A percentile compares a stretch with the other conserved stretches of the same genome.
phyloP scores from a whole-genome alignment of 2,797 vertebrate genomes.

The Crenuchus spilurus region DNA sequence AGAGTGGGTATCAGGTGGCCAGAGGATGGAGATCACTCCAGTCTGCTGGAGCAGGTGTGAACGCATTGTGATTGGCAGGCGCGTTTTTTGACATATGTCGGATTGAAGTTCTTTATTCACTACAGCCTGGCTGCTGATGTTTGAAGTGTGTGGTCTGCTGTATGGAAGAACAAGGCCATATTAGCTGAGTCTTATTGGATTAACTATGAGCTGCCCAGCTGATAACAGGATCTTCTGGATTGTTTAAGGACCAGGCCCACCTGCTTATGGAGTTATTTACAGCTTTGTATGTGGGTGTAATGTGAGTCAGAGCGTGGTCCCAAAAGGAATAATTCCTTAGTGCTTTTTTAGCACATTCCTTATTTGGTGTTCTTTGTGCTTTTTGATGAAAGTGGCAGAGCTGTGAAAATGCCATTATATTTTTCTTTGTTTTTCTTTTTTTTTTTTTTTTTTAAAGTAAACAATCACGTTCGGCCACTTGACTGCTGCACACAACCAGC shows the following conservation, averaged over 20 bases:
- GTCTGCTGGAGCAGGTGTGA: constrained; percentile 73
- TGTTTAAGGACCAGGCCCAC: constrained; percentile 48
- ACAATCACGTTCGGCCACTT: neutral
- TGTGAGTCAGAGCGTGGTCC: constrained; percentile 31
- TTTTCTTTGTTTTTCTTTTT: neutral
- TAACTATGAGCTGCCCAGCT: constrained; percentile 46
- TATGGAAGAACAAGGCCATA: constrained; percentile 50
- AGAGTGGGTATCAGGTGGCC: constrained; percentile 76
- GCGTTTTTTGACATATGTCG: constrained; percentile 80
- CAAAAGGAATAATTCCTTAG: neutral
- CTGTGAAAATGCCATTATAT: neutral
- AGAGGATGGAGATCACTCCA: constrained; percentile 69
- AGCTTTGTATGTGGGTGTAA: constrained; percentile 1
- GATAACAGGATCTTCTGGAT: constrained; percentile 35
- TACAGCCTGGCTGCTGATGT: constrained; percentile 67
- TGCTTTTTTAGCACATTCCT: neutral
- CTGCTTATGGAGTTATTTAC: constrained; percentile 45
- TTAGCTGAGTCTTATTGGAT: constrained; percentile 53
- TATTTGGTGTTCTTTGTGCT: constrained; percentile 13
- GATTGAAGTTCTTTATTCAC: constrained; percentile 62
- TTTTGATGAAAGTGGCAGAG: neutral
- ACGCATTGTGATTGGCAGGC: constrained; percentile 54
- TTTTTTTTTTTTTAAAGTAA: neutral
- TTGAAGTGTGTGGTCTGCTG: constrained; percentile 61
- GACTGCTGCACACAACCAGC: neutral